These are phyloP conservation scores for Stegana nigrithorax DNA, from an alignment of 2,888 invertebrate genomes.

Conservation along the genomic window DNA sequence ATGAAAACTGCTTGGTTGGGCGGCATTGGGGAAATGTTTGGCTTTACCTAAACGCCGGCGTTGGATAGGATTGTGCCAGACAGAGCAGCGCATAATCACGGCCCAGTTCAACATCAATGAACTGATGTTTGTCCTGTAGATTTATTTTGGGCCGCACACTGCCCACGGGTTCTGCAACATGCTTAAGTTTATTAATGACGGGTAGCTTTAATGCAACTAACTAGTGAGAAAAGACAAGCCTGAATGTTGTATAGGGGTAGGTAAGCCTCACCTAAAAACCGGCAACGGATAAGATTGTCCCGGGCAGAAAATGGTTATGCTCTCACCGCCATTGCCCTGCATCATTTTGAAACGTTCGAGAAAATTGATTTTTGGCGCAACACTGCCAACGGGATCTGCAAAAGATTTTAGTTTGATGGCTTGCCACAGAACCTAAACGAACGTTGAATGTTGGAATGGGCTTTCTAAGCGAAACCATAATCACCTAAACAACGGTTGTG, in stretches of 20 bases:
- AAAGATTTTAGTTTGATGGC: constrained; percentile 60
- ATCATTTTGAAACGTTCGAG: constrained; percentile 59
- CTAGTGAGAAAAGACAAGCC: constrained; percentile 1
- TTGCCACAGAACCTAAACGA: not conserved
- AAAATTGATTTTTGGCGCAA: constrained; percentile 73
- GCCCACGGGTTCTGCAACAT: constrained; percentile 72
- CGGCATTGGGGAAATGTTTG: not conserved
- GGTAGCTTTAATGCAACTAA: too few species aligned
- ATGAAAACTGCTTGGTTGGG: constrained; percentile 12
- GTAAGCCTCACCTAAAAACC: constrained; percentile 73
- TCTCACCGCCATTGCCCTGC: constrained; percentile 53
- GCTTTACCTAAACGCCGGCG: constrained; percentile 77
- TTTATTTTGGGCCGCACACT: constrained; percentile 75
- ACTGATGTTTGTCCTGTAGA: constrained; percentile 70
- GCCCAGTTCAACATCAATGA: constrained; percentile 59
- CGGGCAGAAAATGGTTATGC: constrained; percentile 79
- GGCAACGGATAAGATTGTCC: constrained; percentile 82
- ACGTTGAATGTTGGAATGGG: not conserved
- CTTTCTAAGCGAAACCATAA: constrained; percentile 27
- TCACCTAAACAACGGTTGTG: constrained; percentile 73
- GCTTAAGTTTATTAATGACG: too few species aligned
- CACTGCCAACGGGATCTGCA: constrained; percentile 70
- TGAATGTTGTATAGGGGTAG: constrained; percentile 36
- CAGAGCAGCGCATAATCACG: constrained; percentile 73
- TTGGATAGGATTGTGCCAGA: constrained; percentile 78